Conservation (phyloP, 2,888 invertebrate genomes). For the Andrena fulva region DNA sequence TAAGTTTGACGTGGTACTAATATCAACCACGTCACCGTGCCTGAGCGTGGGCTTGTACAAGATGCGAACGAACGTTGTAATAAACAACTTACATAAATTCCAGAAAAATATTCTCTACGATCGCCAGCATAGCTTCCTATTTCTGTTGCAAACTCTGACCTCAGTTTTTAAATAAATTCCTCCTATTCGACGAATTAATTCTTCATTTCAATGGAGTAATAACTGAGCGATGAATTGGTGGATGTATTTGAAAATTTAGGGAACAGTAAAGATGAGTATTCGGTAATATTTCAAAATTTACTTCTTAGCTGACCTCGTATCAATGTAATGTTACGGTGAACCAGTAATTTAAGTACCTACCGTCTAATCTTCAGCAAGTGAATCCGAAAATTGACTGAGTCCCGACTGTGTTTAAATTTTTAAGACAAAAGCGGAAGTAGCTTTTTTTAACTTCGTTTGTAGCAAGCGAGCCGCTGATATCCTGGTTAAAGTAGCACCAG, state of each 20-base stretch:
- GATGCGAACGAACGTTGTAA: conserved; percentile 32
- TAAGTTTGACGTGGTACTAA: conserved; percentile 81
- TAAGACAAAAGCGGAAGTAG: not conserved
- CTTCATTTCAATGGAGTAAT: not conserved
- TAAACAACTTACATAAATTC: conserved; percentile 50
- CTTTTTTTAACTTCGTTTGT: not conserved
- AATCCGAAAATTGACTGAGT: not conserved
- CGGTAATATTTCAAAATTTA: too few relatives aligned
- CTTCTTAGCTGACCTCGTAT: not conserved
- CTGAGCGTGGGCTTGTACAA: conserved; percentile 49
- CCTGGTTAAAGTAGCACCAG: not conserved
- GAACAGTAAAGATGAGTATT: too few relatives aligned
- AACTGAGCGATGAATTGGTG: not conserved
- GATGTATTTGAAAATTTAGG: too few relatives aligned
- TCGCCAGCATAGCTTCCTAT: not conserved
- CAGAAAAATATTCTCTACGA: not conserved
- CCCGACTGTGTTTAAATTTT: not conserved
- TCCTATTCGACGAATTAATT: not conserved
- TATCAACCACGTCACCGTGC: conserved; percentile 71
- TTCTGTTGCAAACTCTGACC: not conserved
- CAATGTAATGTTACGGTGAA: not conserved
- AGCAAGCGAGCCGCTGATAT: conserved; percentile 7
- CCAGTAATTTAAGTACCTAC: not conserved
- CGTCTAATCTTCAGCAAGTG: not conserved
- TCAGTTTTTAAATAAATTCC: not conserved